These are phyloP conservation scores for Apogon hyalosoma DNA, from an alignment of 2,797 vertebrate genomes.

Conservation along the genomic window DNA sequence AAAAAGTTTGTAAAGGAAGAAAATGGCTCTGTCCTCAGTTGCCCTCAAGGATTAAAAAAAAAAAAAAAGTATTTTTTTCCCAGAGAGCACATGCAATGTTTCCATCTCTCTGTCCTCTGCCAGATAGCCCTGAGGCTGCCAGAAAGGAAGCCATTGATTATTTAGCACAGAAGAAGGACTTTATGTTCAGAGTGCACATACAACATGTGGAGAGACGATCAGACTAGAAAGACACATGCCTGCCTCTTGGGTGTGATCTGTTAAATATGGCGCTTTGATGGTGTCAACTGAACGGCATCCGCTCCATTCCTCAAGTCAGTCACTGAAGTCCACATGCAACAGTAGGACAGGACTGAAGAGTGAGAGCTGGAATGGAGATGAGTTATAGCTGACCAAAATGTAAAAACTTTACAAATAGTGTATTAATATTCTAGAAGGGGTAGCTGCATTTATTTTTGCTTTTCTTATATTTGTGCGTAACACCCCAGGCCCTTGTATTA, in stretches of 20 bases:
- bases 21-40: slow-evolving; percentile 50
- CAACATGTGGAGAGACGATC: slow-evolving; percentile 46
- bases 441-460: background rate
- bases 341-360: slow-evolving; percentile 7
- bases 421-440: slow-evolving; percentile 27
- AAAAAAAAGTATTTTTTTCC: background rate
- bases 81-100: slow-evolving; percentile 57
- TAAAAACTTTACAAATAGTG: slow-evolving; percentile 34
- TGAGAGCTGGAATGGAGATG: slow-evolving; percentile 21
- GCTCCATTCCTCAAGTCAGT: slow-evolving; percentile 55
- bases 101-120: slow-evolving; percentile 51
- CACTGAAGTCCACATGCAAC: slow-evolving; percentile 39
- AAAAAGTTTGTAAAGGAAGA: slow-evolving; percentile 56
- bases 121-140: slow-evolving; percentile 66
- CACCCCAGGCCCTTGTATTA: slow-evolving; percentile 28
- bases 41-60: slow-evolving; percentile 53
- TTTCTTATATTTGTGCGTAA: slow-evolving; percentile 20
- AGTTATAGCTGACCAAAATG: slow-evolving; percentile 30
- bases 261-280: slow-evolving; percentile 63
- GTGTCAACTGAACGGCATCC: slow-evolving; percentile 32
- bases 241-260: slow-evolving; percentile 60
- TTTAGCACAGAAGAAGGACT: slow-evolving; percentile 72
- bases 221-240: slow-evolving; percentile 59
- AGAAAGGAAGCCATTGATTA: slow-evolving; percentile 74
- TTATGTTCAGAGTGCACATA: slow-evolving; percentile 61